phyloP scores from a whole-genome alignment of 2,113 vertebrate species.

The Pterocles gutturalis region DNA sequence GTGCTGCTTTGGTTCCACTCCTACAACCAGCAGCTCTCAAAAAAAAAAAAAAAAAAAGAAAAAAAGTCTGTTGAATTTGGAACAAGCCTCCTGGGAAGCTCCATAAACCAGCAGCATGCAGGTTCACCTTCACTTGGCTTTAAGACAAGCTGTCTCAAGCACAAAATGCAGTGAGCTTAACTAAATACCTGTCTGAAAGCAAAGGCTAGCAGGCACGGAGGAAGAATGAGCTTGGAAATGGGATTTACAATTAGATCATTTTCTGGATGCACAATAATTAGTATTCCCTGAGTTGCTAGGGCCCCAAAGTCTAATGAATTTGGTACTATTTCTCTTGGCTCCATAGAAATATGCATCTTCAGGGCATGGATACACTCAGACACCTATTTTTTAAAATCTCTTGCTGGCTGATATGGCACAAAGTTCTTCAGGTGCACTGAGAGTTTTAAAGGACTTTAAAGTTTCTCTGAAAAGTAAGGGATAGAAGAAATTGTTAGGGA shows the following conservation, averaged over 20 bases:
- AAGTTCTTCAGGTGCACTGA: accelerated
- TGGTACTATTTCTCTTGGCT: neutral
- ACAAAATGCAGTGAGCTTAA: neutral
- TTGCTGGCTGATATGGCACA: neutral
- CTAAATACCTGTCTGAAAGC: neutral
- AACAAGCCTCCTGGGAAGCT: neutral
- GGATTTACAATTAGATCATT: neutral
- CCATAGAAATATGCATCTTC: neutral
- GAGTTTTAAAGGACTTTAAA: neutral
- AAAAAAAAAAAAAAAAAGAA: neutral
- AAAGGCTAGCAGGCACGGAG: neutral
- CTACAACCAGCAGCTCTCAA: neutral
- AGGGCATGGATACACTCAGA: neutral
- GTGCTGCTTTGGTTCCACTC: neutral
- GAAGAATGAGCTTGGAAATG: slow-evolving; percentile 12
- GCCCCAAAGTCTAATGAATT: neutral
- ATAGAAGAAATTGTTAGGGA: neutral
- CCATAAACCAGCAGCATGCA: neutral
- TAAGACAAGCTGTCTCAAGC: neutral
- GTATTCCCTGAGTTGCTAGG: neutral
- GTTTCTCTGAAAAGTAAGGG: neutral
- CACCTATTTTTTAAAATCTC: neutral
- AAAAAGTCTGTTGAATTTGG: neutral
- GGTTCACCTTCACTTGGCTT: neutral
- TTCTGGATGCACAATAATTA: slow-evolving; percentile 2